These are phyloP conservation scores for Esox lucius DNA, from an alignment of 2,797 vertebrate genomes.

Conservation along the genomic window DNA sequence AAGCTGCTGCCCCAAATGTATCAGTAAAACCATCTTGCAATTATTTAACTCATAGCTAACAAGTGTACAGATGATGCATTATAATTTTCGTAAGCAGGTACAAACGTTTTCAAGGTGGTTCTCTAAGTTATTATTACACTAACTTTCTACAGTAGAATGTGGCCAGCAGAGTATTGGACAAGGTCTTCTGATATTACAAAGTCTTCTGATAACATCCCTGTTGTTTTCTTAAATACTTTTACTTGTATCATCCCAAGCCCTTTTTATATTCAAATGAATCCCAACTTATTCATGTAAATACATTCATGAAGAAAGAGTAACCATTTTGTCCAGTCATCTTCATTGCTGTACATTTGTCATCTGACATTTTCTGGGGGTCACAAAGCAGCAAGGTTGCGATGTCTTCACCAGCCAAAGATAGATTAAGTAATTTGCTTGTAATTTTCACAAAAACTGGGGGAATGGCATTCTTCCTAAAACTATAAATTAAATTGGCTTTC, in stretches of 20 bases:
- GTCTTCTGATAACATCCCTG: neutral
- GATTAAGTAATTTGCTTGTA: slow-evolving; percentile 41
- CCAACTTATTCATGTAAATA: no score
- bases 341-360: slow-evolving; percentile 6
- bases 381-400: slow-evolving; percentile 23
- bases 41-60: no score
- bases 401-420: slow-evolving; percentile 16
- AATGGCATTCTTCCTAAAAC: slow-evolving; percentile 29
- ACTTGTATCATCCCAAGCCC: neutral
- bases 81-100: no score
- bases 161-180: neutral
- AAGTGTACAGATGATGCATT: no score
- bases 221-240: neutral
- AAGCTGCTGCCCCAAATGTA: no score
- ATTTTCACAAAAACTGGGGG: slow-evolving; percentile 44
- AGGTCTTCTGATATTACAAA: neutral
- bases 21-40: no score
- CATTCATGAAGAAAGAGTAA: neutral
- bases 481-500: slow-evolving; percentile 45
- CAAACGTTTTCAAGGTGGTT: no score
- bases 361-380: no score
- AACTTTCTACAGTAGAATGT: neutral
- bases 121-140: no score
- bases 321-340: neutral
- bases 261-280: neutral